Percentiles rank a stretch among this genome's conserved stretches.
Evolutionary conservation across 2,888 invertebrate species (phyloP).

Genomic region (Endomychus coccineus): DNA sequence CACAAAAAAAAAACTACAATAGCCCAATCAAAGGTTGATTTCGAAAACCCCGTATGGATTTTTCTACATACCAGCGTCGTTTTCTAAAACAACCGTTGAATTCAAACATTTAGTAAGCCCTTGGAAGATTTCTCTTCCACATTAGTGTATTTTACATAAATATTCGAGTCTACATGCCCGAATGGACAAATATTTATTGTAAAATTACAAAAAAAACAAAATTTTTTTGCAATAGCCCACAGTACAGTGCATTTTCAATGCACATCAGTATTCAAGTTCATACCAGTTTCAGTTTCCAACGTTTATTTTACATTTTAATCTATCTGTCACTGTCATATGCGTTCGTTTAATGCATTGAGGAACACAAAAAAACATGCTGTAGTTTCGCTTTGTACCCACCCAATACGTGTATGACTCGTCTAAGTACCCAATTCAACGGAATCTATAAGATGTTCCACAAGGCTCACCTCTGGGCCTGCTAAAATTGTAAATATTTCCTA

Average conservation of each 20-base stretch:
- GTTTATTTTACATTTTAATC: conserved; percentile 25
- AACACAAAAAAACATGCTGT: conserved; percentile 31
- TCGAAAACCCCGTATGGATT: conserved; percentile 20
- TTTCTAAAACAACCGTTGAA: conserved; percentile 30
- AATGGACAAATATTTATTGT: conserved; percentile 46
- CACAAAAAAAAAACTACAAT: conserved; percentile 39
- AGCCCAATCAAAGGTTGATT: conserved; percentile 39
- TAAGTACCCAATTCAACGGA: too few relatives aligned
- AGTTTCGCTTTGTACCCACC: conserved; percentile 15
- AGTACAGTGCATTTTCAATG: conserved; percentile 30
- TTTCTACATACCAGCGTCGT: too few relatives aligned
- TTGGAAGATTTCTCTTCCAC: conserved; percentile 15
- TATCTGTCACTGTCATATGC: conserved; percentile 18
- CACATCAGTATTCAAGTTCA: conserved; percentile 35
- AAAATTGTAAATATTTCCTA: too few relatives aligned
- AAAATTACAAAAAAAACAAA: conserved; percentile 42
- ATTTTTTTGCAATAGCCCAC: conserved; percentile 46
- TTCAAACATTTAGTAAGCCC: conserved; percentile 35
- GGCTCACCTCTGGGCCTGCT: too few relatives aligned
- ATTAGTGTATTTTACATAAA: conserved; percentile 44
- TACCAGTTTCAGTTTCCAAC: conserved; percentile 33
- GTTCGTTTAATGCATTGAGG: conserved; percentile 18
- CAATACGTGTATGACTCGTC: too few relatives aligned
- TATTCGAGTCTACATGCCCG: conserved; percentile 44
- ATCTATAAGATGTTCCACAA: too few relatives aligned